Evolutionary conservation across 2,113 vertebrate genomes (phyloP).

Genomic region (Lycaon pictus): DNA sequence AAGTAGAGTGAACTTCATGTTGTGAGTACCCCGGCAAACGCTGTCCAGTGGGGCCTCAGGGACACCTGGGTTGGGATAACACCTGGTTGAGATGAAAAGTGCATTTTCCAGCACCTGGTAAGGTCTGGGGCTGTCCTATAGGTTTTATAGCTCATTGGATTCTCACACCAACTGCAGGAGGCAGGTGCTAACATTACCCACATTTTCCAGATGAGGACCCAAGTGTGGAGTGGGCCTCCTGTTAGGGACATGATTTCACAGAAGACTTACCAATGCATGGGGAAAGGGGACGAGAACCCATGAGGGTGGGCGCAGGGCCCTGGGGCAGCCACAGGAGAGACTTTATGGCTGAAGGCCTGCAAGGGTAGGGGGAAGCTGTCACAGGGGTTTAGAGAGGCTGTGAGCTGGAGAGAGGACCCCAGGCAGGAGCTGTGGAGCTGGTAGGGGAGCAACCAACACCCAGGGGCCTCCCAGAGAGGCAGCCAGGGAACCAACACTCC

Average conservation of each 20-base stretch:
- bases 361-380: neutral
- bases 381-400: neutral
- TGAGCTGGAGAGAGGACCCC: neutral
- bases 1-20: too few relatives aligned
- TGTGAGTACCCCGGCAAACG: neutral
- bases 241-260: neutral
- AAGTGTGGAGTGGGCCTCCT: neutral
- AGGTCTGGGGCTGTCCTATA: neutral
- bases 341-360: neutral
- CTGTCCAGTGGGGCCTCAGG: accelerated
- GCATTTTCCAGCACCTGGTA: neutral
- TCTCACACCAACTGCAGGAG: neutral
- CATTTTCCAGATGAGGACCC: neutral
- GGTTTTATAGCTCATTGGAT: neutral
- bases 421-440: neutral
- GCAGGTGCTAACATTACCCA: accelerated
- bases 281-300: too few relatives aligned
- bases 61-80: neutral
- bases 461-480: too few relatives aligned
- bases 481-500: neutral
- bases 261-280: neutral
- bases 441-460: neutral
- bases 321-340: neutral
- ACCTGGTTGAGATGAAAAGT: neutral
- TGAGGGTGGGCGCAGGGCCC: neutral